Evolutionary conservation across 2,797 vertebrate genomes (phyloP).

Genomic region (Otolemur crassicaudatus): DNA sequence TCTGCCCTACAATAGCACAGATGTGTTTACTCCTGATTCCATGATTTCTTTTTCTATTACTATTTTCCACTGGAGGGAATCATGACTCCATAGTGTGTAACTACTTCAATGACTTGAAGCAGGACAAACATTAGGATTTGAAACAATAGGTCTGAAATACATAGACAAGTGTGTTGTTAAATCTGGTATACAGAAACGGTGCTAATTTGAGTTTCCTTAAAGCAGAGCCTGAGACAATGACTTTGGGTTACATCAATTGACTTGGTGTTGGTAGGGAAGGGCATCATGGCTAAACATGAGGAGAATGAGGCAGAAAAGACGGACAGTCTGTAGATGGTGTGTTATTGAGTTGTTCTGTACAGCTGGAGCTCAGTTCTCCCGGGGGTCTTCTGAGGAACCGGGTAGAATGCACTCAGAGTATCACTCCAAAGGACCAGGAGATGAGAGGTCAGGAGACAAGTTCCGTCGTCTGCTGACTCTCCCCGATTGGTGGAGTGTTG

Average conservation of each 20-base stretch:
- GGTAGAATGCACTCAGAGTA: not conserved
- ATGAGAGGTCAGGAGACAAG: not conserved
- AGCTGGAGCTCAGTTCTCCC: not conserved
- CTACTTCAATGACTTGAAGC: not conserved
- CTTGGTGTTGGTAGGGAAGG: not conserved
- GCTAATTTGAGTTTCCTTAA: not conserved
- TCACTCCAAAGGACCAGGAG: not conserved
- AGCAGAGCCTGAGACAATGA: not conserved
- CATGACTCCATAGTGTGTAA: not conserved
- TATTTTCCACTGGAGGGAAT: not conserved
- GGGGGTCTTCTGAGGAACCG: not conserved
- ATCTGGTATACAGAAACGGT: not conserved
- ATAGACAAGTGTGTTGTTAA: not conserved
- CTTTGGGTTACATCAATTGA: not conserved
- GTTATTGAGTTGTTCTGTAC: not conserved
- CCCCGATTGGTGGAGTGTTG: not conserved
- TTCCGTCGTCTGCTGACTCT: not conserved
- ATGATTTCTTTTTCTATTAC: not conserved
- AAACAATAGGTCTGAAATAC: not conserved
- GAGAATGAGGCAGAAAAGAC: not conserved
- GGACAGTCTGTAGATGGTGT: not conserved
- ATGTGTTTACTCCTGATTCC: not conserved
- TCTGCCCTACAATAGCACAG: not conserved
- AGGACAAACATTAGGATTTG: not conserved
- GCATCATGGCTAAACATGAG: not conserved